A percentile compares a stretch with the other conserved stretches of the same genome.
Conservation (phyloP, 1,140 invertebrate species). For the Rhopalosiphum maidis region DNA sequence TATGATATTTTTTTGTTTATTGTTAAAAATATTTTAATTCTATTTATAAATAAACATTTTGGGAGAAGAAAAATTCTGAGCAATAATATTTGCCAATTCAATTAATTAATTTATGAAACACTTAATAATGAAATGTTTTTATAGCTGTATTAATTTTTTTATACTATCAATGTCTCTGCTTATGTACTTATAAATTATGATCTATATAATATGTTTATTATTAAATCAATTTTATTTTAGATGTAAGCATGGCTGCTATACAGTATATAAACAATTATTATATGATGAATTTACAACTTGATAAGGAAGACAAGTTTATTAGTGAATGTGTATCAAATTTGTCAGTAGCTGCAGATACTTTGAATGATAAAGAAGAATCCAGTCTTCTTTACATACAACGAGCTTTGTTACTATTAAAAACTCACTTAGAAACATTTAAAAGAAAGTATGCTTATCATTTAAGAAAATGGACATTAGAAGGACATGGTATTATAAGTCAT, state of each 20-base stretch:
- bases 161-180: neutral
- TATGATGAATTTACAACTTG: conserved; percentile 88
- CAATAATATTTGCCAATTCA: neutral
- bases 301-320: conserved; percentile 91
- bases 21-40: no score
- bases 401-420: conserved; percentile 84
- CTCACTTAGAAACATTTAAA: conserved; percentile 90
- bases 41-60: no score
- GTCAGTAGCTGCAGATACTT: conserved; percentile 76
- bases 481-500: conserved; percentile 77
- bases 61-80: neutral
- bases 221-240: conserved; percentile 62
- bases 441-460: conserved; percentile 87
- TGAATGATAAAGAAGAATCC: conserved; percentile 75
- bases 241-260: conserved; percentile 92
- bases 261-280: conserved; percentile 94
- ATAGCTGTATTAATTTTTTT: neutral
- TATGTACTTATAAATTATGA: conserved; percentile 1
- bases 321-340: conserved; percentile 90
- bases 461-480: conserved; percentile 82
- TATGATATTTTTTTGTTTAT: no score
- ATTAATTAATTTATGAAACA: neutral
- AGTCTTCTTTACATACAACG: conserved; percentile 88
- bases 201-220: neutral
- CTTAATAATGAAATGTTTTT: neutral